Evolutionary conservation across 2,888 invertebrate species (phyloP).

Genomic region (Lasioglossum pauxillum): DNA sequence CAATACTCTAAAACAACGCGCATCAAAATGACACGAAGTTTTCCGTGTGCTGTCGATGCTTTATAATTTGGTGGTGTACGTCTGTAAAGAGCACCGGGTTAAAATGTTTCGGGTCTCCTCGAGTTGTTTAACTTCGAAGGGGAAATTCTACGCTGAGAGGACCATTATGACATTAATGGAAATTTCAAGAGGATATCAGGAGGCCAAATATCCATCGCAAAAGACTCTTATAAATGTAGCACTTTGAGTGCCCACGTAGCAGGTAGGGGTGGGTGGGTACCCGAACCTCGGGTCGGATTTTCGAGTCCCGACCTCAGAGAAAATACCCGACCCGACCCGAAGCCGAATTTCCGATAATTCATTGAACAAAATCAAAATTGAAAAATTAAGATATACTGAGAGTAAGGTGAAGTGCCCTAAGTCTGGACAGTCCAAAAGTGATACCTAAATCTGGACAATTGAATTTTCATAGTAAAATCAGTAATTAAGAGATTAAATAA

Average conservation of each 20-base stretch:
- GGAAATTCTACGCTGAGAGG: background rate
- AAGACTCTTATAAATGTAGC: background rate
- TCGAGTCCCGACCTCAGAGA: too few relatives aligned
- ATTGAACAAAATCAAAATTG: background rate
- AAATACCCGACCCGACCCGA: too few relatives aligned
- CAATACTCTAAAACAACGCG: background rate
- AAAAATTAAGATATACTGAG: background rate
- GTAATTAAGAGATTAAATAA: too few relatives aligned
- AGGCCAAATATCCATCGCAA: background rate
- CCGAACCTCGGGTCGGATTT: too few relatives aligned
- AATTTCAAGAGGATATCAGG: background rate
- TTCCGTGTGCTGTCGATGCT: background rate
- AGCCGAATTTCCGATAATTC: background rate
- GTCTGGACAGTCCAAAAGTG: too few relatives aligned
- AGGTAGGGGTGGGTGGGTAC: too few relatives aligned
- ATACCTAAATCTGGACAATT: too few relatives aligned
- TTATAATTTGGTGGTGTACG: background rate
- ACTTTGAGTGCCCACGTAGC: background rate
- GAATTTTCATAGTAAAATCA: too few relatives aligned
- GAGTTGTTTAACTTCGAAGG: background rate
- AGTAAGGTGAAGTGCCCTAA: too few relatives aligned
- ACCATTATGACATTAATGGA: background rate
- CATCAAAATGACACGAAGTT: background rate
- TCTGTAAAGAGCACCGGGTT: background rate
- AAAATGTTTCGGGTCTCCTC: background rate